Conservation (phyloP, 2,888 invertebrate genomes). For the Cryptosula pallasiana region DNA sequence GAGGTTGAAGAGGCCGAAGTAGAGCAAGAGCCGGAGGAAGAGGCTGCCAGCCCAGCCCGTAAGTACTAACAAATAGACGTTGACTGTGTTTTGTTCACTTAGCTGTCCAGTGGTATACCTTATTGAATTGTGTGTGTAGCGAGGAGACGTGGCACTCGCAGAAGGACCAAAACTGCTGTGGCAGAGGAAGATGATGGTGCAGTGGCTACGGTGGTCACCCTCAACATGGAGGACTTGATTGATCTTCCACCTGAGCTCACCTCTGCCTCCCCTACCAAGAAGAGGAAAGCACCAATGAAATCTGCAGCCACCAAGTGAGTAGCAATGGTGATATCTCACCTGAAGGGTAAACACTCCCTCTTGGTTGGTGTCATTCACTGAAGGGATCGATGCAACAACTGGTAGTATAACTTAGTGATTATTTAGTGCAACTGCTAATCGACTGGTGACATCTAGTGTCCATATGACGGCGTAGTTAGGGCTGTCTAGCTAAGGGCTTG, state of each 20-base stretch:
- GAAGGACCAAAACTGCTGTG: background rate
- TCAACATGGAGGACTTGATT: slow-evolving; percentile 6
- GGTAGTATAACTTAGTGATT: too few relatives aligned
- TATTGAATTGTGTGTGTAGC: background rate
- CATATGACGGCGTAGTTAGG: too few relatives aligned
- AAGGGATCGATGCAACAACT: too few relatives aligned
- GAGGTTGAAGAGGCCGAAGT: background rate
- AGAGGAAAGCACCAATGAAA: slow-evolving; percentile 17
- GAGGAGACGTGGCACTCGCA: background rate
- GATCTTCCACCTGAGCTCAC: background rate
- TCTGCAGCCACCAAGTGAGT: slow-evolving; percentile 19
- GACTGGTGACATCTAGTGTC: too few relatives aligned
- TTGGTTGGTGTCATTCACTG: too few relatives aligned
- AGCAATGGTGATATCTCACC: too few relatives aligned
- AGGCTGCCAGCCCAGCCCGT: background rate
- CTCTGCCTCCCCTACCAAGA: background rate
- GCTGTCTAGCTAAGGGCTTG: too few relatives aligned
- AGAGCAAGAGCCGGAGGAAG: background rate
- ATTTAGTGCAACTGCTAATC: too few relatives aligned
- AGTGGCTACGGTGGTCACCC: background rate
- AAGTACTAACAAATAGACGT: background rate
- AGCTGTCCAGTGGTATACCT: too few relatives aligned
- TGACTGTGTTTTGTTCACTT: too few relatives aligned
- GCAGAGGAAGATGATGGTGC: background rate
- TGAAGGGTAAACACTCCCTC: too few relatives aligned